A percentile compares a stretch with the other conserved stretches of the same genome.
Evolutionary conservation across 1,140 invertebrate genomes (phyloP).

Genomic region (Ctenoplectra terminalis): DNA sequence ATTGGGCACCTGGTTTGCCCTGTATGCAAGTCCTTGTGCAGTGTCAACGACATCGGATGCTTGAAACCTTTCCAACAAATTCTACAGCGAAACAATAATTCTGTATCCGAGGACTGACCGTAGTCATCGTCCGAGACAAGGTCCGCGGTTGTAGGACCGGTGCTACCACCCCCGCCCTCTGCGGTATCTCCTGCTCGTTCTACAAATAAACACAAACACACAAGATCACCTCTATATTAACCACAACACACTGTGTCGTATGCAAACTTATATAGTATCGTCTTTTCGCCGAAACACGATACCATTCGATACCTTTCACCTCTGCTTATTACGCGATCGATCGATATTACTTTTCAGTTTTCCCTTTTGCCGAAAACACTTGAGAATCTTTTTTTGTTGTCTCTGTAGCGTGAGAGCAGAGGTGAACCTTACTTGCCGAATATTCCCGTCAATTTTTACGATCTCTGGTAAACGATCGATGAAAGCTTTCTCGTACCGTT

Average conservation of each 20-base stretch:
- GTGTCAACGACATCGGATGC: slow-evolving; percentile 88
- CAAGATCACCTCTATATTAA: slow-evolving; percentile 70
- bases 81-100: slow-evolving; percentile 85
- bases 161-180: slow-evolving; percentile 58
- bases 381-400: background rate
- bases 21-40: slow-evolving; percentile 90
- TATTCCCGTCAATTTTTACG: background rate
- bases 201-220: slow-evolving; percentile 79
- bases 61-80: slow-evolving; percentile 90
- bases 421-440: background rate
- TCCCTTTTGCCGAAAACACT: too few relatives aligned
- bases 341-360: background rate
- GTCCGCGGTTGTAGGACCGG: slow-evolving; percentile 59
- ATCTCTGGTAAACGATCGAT: background rate
- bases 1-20: slow-evolving; percentile 88
- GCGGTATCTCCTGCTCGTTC: slow-evolving; percentile 71
- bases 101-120: slow-evolving; percentile 72
- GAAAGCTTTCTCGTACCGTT: background rate
- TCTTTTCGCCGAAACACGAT: background rate
- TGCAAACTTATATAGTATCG: slow-evolving; percentile 31
- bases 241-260: slow-evolving; percentile 35
- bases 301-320: background rate
- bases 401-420: background rate
- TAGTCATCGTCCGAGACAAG: slow-evolving; percentile 73
- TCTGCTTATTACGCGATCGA: background rate